Evolutionary conservation across 1,140 invertebrate species (phyloP).

Genomic region (Apis florea): DNA sequence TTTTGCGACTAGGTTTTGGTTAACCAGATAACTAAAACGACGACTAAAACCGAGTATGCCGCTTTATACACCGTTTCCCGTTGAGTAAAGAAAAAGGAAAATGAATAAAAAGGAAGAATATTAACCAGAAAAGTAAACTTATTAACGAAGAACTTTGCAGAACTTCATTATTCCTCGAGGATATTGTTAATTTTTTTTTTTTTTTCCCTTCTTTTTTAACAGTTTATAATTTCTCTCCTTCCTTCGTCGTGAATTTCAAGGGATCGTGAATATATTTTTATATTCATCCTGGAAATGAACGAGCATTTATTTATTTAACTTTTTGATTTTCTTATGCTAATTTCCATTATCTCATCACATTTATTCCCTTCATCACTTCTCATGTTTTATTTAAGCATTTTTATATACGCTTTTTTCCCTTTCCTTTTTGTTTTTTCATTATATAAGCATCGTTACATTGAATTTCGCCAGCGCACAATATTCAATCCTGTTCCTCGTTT

Average conservation of each 20-base stretch:
- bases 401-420: not conserved
- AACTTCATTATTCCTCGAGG: not conserved
- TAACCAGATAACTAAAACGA: not conserved
- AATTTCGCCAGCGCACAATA: not conserved
- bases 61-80: not conserved
- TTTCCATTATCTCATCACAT: not conserved
- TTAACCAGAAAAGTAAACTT: conserved; percentile 16
- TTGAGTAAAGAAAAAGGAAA: not conserved
- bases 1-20: conserved; percentile 16
- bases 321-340: not conserved
- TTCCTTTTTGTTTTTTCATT: not conserved
- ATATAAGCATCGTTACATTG: not conserved
- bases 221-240: not conserved
- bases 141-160: conserved; percentile 6
- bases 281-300: not conserved
- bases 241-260: not conserved
- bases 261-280: not conserved
- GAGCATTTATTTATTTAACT: not conserved
- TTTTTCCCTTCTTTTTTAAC: too few species aligned
- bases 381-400: not conserved
- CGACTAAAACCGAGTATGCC: not conserved
- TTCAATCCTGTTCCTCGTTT: not conserved
- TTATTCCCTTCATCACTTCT: too few species aligned
- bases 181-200: not conserved
- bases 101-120: not conserved